Evolutionary conservation across 1,140 invertebrate genomes (phyloP).

Genomic region (Apis dorsata): DNA sequence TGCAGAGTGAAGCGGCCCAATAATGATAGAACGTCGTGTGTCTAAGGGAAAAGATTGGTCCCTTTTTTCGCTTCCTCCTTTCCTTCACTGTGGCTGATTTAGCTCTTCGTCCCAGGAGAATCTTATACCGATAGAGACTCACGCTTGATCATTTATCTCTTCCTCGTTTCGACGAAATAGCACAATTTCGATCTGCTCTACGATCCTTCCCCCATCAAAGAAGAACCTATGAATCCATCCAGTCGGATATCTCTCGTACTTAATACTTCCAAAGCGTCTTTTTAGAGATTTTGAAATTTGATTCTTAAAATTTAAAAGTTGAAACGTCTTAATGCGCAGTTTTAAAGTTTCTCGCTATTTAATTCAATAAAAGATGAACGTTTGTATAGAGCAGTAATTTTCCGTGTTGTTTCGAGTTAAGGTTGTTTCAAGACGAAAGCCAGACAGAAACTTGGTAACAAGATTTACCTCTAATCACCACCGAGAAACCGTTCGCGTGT

Average conservation of each 20-base stretch:
- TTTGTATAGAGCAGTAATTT: not conserved
- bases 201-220: not conserved
- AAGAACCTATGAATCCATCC: not conserved
- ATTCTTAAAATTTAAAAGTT: not conserved
- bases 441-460: conserved; percentile 71
- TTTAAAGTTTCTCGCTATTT: not conserved
- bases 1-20: conserved; percentile 70
- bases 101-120: conserved; percentile 63
- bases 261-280: no score
- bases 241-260: not conserved
- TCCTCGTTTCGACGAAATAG: conserved; percentile 50
- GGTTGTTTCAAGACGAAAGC: conserved; percentile 31
- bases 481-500: conserved; percentile 75
- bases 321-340: not conserved
- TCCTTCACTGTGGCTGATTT: conserved; percentile 61
- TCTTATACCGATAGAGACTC: conserved; percentile 48
- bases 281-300: no score
- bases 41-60: conserved; percentile 54
- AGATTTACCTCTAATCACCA: conserved; percentile 76
- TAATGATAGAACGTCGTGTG: conserved; percentile 67
- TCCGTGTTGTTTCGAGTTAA: not conserved
- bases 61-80: conserved; percentile 52
- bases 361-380: not conserved
- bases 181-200: not conserved
- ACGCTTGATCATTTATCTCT: conserved; percentile 68